Percentiles rank a stretch among this genome's conserved stretches.
These are phyloP conservation scores for Danaus melanippus DNA, from an alignment of 1,140 invertebrate species.

Conservation along the genomic window DNA sequence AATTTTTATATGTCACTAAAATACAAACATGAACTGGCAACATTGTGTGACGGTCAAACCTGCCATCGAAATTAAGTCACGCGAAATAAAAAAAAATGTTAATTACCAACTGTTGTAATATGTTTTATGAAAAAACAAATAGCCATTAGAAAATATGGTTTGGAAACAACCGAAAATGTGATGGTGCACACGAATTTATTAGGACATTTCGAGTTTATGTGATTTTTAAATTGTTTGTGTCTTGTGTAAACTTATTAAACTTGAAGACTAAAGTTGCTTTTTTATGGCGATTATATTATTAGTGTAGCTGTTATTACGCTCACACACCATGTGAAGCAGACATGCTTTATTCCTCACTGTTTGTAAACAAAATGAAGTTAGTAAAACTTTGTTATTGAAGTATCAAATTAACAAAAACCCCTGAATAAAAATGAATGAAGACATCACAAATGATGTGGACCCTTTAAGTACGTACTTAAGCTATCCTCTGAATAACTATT, in stretches of 20 bases:
- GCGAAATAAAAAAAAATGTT: constrained; percentile 45
- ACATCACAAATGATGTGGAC: constrained; percentile 23
- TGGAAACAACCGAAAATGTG: constrained; percentile 6
- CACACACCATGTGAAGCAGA: background rate
- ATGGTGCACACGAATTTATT: background rate
- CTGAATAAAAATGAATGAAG: constrained; percentile 23
- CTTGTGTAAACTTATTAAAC: constrained; percentile 8
- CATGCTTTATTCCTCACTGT: background rate
- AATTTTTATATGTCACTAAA: background rate
- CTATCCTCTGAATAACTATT: no score
- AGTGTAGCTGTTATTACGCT: background rate
- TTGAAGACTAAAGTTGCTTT: background rate
- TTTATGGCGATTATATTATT: constrained; percentile 1
- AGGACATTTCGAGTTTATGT: constrained; percentile 1
- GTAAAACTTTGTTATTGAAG: background rate
- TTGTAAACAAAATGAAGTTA: background rate
- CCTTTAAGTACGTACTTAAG: constrained; percentile 19
- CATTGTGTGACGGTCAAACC: background rate
- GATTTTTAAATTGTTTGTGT: constrained; percentile 19
- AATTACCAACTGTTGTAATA: constrained; percentile 33
- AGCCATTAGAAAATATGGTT: constrained; percentile 18
- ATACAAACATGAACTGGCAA: constrained; percentile 17
- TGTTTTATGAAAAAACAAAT: constrained; percentile 28
- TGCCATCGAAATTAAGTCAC: constrained; percentile 43
- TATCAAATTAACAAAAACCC: constrained; percentile 4